Base-by-base conservation (phyloP, 1,140 invertebrate genomes). In the Caerostris extrusa region DNA sequence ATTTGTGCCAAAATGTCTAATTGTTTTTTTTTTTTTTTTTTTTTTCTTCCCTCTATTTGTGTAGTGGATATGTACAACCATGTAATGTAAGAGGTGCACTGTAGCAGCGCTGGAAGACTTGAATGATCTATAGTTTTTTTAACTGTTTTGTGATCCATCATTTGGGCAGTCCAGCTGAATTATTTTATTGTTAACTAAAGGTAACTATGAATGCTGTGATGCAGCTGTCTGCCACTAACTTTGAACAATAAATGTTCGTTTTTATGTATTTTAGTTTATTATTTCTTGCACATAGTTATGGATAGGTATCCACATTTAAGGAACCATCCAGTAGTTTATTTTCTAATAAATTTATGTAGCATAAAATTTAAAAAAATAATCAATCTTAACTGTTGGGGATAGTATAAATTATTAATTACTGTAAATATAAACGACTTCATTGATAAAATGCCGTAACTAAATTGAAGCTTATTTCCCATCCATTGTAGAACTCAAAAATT, bases 201-300 rank as follows among this genome's bases (percentile, higher is more conserved):
- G 19, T 55, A 55, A 92, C 57, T 19, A 56, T 71, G 83, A 93
- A 69, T 88, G 69, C 85, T 93, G 92, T 93, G 92, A 93, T 93
- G 83, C 86, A 81, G 92, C 85, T 93, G 69, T 55, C 85, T 93
- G 92, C 92, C 92, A 93, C 64, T 60, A 55, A 64, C 50, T 88
- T 93, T 93, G 85, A 93, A 93, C 61, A 93, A 93, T 93, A 93
- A 93, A 93, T 93, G 67, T 93, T 89, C 69, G 64, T 93, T 93
- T 92, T 93, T 93, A 93, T 71, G 55, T 88, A 93, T 93, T 55
- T 77, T 85, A 60, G 83, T 71, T 71, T 71, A 77, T 82, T 82
- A 60, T 34, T 61, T 91, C 14, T 55, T 34, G 34, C 34, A 34
- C 34, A 34, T 34, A 34, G 34, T 34, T 34, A 34, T 34, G 34